Base-by-base conservation (phyloP, 2,113 vertebrate species). In the Percopsis transmontana region DNA sequence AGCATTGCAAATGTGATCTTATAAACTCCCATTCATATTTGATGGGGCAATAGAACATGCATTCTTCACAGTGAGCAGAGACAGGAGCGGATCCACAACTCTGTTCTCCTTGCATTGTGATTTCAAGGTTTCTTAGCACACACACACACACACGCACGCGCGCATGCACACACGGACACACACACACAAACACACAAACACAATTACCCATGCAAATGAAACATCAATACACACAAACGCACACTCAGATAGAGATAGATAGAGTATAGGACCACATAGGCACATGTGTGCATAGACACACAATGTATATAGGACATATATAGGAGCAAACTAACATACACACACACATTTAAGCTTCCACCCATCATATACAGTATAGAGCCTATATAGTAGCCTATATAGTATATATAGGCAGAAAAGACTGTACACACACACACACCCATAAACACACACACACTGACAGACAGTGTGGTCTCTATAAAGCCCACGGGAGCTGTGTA, bases 11-110 rank as follows among this genome's bases (percentile, higher is more conserved):
- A 85, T 79, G 77, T 69, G 68, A 85, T 84, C 84, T 71, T 87
- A 72, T 86, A 82, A 86, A 87, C 74, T 79, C 65, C 62, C 47
- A 80, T 90, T 85, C 78, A 86, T 81, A 85, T 89, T 90, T 82
- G 77, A 91, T 86, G 62, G 72, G 67, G 70, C 71, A 82, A 80
- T 81, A 80, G 72, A 85, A 82, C 71, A 80, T 84, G 78, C 70
- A 81, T 82, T 84, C 86, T 87, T 85, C 47, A 79, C 68, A 57
- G 13, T 7, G 79, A 53, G 45, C 52, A n/a, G 38, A 45, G 42
- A 62, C 5, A 48, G 11, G 42, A 12, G 42, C 3, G 42, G 42
- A n/a, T 2, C 15, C 63, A 56, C 52, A 45, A 70, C 77, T 74
- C 11, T 11, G 71, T 77, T 78, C 74, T 33, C 61, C 63, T 38